Conservation (phyloP, 2,797 vertebrate species). For the Clarias platycephalus region DNA sequence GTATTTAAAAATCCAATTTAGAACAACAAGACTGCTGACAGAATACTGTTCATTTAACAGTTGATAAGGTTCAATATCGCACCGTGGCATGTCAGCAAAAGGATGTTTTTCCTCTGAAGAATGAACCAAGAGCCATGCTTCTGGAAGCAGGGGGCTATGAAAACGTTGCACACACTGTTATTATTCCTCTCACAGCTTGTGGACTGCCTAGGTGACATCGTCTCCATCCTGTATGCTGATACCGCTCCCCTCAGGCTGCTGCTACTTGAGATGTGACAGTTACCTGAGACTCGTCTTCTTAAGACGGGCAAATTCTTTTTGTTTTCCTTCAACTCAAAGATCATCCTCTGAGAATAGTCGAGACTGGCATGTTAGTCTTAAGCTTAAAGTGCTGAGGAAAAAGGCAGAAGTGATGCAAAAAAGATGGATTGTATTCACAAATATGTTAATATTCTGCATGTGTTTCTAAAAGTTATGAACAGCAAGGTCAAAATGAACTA, state of each 20-base stretch:
- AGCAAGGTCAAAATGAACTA: constrained; percentile 23
- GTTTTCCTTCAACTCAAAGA: constrained; percentile 51
- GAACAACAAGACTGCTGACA: constrained; percentile 1
- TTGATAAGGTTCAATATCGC: constrained; percentile 10
- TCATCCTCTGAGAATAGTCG: constrained; percentile 69
- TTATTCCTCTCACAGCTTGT: constrained; percentile 52
- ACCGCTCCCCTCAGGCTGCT: constrained; percentile 68
- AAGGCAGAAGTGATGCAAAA: constrained; percentile 57
- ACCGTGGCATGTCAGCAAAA: not conserved
- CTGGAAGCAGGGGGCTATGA: constrained; percentile 12
- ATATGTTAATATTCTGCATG: constrained; percentile 29
- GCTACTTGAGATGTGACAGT: constrained; percentile 74
- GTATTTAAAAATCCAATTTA: constrained; percentile 24
- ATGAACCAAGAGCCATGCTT: constrained; percentile 1
- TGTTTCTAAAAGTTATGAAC: constrained; percentile 4
- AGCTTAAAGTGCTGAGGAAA: constrained; percentile 65
- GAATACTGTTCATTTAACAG: constrained; percentile 17
- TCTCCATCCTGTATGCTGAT: constrained; percentile 73
- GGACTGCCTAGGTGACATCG: constrained; percentile 55
- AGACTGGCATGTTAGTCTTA: constrained; percentile 71
- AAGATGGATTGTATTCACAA: not conserved
- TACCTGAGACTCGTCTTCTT: constrained; percentile 54
- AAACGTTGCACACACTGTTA: constrained; percentile 18
- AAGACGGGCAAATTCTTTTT: constrained; percentile 52
- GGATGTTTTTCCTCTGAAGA: not conserved